A percentile compares a stretch with the other conserved stretches of the same genome.
Evolutionary conservation across 2,113 vertebrate species (phyloP).

Genomic region (Nettapus auritus): DNA sequence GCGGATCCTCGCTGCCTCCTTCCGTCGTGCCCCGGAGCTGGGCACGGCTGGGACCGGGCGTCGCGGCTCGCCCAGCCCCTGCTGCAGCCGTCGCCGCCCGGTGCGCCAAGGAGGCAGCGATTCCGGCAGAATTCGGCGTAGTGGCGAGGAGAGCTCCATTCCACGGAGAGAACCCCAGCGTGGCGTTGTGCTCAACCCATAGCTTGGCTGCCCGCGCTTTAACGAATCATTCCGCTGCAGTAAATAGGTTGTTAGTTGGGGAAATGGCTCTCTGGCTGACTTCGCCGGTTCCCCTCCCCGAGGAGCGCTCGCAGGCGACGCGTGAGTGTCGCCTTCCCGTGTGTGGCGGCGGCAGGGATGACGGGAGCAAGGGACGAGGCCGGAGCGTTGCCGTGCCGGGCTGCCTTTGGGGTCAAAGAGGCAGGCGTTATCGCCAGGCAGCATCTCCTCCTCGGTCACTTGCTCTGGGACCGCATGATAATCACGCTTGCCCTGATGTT

Average conservation of each 20-base stretch:
- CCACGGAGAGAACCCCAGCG: not conserved
- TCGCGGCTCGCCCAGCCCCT: too few relatives aligned
- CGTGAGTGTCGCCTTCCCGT: not conserved
- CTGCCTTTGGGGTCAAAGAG: not conserved
- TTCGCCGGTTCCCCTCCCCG: not conserved
- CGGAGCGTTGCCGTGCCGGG: not conserved
- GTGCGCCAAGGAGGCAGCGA: not conserved
- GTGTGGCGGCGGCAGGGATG: not conserved
- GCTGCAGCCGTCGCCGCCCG: too few relatives aligned
- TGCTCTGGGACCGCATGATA: rapidly evolving
- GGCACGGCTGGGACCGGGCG: too few relatives aligned
- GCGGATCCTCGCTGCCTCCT: too few relatives aligned
- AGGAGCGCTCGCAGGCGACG: not conserved
- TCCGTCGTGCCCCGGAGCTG: too few relatives aligned
- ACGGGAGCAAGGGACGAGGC: too few relatives aligned
- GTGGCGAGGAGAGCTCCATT: not conserved
- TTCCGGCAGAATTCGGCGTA: not conserved
- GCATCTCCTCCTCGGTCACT: not conserved
- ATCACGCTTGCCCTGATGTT: rapidly evolving
- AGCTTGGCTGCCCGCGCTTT: not conserved
- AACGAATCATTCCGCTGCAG: not conserved
- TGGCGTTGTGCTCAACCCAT: not conserved
- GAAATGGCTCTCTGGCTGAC: not conserved
- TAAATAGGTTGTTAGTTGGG: not conserved
- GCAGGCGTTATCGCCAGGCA: rapidly evolving